phyloP scores from a whole-genome alignment of 2,888 invertebrate species.

The Dolomedes plantarius region DNA sequence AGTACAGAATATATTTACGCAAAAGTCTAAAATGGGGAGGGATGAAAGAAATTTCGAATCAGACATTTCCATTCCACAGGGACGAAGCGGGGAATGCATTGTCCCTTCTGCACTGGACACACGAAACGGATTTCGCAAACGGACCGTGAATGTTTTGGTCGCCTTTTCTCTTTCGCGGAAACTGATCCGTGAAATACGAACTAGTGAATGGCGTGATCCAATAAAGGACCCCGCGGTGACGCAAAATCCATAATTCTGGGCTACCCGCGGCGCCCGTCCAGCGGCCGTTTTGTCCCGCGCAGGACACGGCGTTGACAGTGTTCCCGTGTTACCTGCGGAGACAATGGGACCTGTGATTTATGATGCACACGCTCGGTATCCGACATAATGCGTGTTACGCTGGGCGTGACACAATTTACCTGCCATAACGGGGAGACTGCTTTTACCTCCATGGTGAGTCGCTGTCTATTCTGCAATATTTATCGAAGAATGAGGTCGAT shows the following conservation, averaged over 20 bases:
- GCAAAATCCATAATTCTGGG: conserved; percentile 8
- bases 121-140: neutral
- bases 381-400: neutral
- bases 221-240: neutral
- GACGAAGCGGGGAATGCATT: too few relatives aligned
- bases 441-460: too few relatives aligned
- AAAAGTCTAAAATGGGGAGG: too few relatives aligned
- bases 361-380: neutral
- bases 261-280: neutral
- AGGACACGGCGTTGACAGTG: neutral
- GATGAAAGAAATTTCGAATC: too few relatives aligned
- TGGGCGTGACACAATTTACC: neutral
- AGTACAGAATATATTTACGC: too few relatives aligned
- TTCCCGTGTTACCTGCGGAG: neutral
- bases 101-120: neutral
- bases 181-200: conserved; percentile 7
- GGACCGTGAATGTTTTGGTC: neutral
- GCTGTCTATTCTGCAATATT: too few relatives aligned
- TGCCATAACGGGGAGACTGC: neutral
- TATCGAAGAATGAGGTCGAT: too few relatives aligned
- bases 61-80: too few relatives aligned
- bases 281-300: neutral
- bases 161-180: neutral
- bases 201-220: neutral
- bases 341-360: neutral